These are phyloP conservation scores for Pachliopta kotzebuea DNA, from an alignment of 2,888 invertebrate genomes.

Conservation along the genomic window DNA sequence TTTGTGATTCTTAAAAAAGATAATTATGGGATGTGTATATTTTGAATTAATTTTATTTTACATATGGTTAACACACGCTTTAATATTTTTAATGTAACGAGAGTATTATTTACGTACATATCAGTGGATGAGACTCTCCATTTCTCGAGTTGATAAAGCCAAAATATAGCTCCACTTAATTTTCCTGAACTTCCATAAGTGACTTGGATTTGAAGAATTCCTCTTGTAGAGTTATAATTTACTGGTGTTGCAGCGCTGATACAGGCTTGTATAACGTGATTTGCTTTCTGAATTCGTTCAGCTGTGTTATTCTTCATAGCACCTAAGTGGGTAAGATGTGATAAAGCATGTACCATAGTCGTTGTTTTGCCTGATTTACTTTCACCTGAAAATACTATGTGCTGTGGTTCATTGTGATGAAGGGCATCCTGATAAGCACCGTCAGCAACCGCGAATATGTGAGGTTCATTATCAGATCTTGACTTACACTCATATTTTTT, in stretches of 20 bases:
- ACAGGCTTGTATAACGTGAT: conserved; percentile 87
- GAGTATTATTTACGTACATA: conserved; percentile 82
- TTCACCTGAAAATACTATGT: conserved; percentile 94
- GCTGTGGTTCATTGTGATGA: conserved; percentile 92
- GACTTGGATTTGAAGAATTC: conserved; percentile 88
- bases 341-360: conserved; percentile 88
- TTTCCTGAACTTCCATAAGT: conserved; percentile 92
- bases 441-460: conserved; percentile 94
- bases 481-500: conserved; percentile 91
- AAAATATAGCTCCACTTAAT: conserved; percentile 93
- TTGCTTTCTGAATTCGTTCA: conserved; percentile 83
- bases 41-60: too few species aligned
- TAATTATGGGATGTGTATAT: too few species aligned
- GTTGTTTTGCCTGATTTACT: conserved; percentile 95
- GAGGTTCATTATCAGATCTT: conserved; percentile 93
- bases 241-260: conserved; percentile 92
- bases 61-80: too few species aligned
- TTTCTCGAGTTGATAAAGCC: conserved; percentile 93
- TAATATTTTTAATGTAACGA: not conserved
- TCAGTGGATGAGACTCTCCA: conserved; percentile 91
- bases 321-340: conserved; percentile 91
- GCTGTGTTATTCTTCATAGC: conserved; percentile 85
- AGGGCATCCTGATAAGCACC: conserved; percentile 94
- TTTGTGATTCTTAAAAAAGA: too few species aligned
- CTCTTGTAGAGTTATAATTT: conserved; percentile 92